These are phyloP conservation scores for Sapayoa aenigma DNA, from an alignment of 2,113 vertebrate genomes.

Conservation along the genomic window DNA sequence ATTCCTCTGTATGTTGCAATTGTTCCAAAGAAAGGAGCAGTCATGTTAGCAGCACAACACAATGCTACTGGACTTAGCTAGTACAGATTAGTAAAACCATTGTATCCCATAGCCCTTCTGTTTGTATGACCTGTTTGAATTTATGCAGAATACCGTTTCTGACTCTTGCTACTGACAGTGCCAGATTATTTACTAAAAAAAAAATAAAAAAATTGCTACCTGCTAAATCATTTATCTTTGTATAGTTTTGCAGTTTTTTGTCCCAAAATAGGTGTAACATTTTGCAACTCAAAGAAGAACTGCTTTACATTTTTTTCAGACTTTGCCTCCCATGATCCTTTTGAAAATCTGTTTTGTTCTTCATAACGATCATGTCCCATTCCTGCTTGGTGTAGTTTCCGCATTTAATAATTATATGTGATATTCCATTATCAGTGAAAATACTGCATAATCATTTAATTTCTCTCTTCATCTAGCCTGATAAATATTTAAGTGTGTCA, in stretches of 20 bases:
- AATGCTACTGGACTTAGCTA: not conserved
- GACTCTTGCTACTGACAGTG: not conserved
- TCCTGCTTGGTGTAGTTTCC: not conserved
- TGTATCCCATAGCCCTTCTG: not conserved
- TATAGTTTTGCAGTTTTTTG: not conserved
- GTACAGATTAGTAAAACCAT: not conserved
- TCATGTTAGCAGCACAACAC: accelerated
- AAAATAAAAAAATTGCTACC: not conserved
- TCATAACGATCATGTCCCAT: not conserved
- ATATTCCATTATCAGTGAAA: not conserved
- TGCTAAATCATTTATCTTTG: not conserved
- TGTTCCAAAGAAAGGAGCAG: not conserved
- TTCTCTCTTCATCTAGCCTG: not conserved
- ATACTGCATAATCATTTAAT: not conserved
- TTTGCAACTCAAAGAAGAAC: not conserved
- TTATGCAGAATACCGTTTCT: not conserved
- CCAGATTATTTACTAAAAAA: not conserved
- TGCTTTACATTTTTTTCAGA: not conserved
- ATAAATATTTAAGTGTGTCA: not conserved
- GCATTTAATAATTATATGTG: not conserved
- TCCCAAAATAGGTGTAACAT: not conserved
- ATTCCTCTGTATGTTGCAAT: not conserved
- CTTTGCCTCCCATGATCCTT: not conserved
- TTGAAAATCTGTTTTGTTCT: not conserved
- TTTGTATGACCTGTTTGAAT: not conserved